These are phyloP conservation scores for Lasioglossum marginatum DNA, from an alignment of 2,888 invertebrate species.

Conservation along the genomic window DNA sequence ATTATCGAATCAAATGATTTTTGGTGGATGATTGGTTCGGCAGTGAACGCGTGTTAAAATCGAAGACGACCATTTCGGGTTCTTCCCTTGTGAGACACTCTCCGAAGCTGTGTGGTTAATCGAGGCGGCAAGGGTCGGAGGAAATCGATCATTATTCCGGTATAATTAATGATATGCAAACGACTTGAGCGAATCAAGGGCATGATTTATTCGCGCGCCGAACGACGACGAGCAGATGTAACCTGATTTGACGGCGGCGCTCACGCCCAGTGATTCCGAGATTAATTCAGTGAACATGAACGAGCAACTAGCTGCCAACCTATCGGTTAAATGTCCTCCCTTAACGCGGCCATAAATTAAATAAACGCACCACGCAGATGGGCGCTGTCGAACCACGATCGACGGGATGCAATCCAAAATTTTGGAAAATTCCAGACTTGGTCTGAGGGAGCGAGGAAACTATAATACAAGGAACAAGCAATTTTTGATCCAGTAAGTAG, in stretches of 20 bases:
- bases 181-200: conserved; percentile 67
- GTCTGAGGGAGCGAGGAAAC: not conserved
- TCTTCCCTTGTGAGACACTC: not conserved
- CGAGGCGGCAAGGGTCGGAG: conserved; percentile 17
- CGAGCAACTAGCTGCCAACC: conserved; percentile 48
- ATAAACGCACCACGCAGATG: conserved; percentile 31
- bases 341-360: conserved; percentile 56
- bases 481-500: too few species aligned
- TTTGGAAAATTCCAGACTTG: not conserved
- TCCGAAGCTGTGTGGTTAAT: conserved; percentile 38
- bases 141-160: conserved; percentile 64
- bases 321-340: conserved; percentile 46
- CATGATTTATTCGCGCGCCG: conserved; percentile 64
- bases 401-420: not conserved
- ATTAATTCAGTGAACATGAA: conserved; percentile 65
- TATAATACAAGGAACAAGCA: too few species aligned
- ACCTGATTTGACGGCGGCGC: conserved; percentile 55
- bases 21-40: not conserved
- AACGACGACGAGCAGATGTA: conserved; percentile 62
- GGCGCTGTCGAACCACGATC: not conserved
- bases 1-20: not conserved
- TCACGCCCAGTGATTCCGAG: conserved; percentile 63
- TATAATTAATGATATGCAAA: conserved; percentile 72
- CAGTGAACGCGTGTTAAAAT: not conserved
- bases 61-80: not conserved